Evolutionary conservation across 2,888 invertebrate species (phyloP).

Genomic region (Mamestra brassicae): DNA sequence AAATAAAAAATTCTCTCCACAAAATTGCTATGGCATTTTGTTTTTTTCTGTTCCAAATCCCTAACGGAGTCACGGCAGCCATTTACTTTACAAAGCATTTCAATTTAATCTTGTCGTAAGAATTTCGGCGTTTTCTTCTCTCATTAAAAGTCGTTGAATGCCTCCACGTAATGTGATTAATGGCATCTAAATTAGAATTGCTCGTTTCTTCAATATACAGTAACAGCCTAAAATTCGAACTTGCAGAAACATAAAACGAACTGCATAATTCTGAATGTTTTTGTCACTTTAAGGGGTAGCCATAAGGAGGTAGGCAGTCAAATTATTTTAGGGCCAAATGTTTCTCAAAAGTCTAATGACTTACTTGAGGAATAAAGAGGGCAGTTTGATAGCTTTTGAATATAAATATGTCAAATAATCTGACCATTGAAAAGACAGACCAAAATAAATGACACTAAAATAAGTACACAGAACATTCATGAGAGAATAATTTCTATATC

Average conservation of each 20-base stretch:
- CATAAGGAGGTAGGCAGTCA: too few species aligned
- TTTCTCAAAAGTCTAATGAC: too few species aligned
- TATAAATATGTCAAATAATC: too few species aligned
- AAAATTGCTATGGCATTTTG: slow-evolving; percentile 33
- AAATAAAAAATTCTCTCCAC: slow-evolving; percentile 13
- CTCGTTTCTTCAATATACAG: slow-evolving; percentile 13
- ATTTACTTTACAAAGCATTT: slow-evolving; percentile 55
- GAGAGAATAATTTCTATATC: background rate
- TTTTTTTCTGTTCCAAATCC: slow-evolving; percentile 47
- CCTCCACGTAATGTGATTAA: slow-evolving; percentile 57
- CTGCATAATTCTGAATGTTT: too few species aligned
- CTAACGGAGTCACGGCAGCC: slow-evolving; percentile 25
- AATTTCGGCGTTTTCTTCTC: slow-evolving; percentile 49
- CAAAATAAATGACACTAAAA: background rate
- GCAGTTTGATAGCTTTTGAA: too few species aligned
- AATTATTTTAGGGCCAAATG: too few species aligned
- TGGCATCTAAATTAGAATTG: slow-evolving; percentile 32
- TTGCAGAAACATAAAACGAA: too few species aligned
- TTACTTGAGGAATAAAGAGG: too few species aligned
- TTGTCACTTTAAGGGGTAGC: too few species aligned
- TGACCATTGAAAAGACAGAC: too few species aligned
- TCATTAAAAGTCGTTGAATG: slow-evolving; percentile 63
- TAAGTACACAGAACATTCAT: too few species aligned
- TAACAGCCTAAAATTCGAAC: background rate
- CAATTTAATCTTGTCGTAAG: slow-evolving; percentile 50